Conservation (phyloP, 2,888 invertebrate genomes). For the Stenolophus ochropezus region DNA sequence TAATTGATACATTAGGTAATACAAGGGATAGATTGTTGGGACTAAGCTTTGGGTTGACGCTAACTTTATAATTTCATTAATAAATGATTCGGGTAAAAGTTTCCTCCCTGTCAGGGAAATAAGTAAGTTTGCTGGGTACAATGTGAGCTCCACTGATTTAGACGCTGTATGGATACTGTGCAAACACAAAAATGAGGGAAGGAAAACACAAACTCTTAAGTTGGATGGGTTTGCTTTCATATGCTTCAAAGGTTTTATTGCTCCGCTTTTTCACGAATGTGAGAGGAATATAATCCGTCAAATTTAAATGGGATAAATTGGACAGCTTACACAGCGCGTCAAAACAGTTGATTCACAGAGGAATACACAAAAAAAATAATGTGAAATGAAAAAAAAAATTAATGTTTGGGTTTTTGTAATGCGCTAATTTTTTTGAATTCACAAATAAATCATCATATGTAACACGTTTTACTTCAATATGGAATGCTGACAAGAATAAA, state of each 20-base stretch:
- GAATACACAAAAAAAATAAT: too few species aligned
- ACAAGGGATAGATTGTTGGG: constrained; percentile 3
- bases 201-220: background rate
- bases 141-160: constrained; percentile 3
- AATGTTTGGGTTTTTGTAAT: too few species aligned
- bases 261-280: background rate
- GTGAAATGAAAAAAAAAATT: too few species aligned
- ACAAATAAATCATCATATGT: too few species aligned
- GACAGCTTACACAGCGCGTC: background rate
- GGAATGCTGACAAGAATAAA: too few species aligned
- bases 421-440: too few species aligned
- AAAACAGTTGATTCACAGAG: too few species aligned
- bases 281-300: background rate
- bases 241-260: background rate
- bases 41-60: constrained; percentile 6
- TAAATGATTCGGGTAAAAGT: constrained; percentile 23
- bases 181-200: background rate
- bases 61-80: constrained; percentile 43
- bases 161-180: background rate
- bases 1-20: background rate
- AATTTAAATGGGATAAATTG: background rate
- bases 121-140: background rate
- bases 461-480: too few species aligned
- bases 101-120: background rate
- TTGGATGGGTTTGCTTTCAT: background rate